Conservation (phyloP, 2,113 vertebrate species). For the Empidonax traillii region DNA sequence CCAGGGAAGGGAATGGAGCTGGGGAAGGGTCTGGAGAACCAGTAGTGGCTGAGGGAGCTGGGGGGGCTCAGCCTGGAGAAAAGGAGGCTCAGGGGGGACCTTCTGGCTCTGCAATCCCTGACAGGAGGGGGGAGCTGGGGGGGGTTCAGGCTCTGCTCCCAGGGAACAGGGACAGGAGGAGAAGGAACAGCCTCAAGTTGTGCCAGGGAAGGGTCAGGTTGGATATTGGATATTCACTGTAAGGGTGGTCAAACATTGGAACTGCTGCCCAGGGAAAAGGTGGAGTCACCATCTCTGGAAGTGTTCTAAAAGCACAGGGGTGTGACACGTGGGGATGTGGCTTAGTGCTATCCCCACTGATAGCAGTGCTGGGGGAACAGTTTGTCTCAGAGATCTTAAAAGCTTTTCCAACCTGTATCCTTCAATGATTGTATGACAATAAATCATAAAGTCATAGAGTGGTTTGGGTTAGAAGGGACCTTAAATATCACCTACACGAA, state of each 20-base stretch:
- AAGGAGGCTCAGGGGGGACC: neutral
- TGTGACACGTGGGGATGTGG: neutral
- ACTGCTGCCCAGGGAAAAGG: neutral
- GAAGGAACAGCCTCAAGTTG: neutral
- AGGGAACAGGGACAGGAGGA: neutral
- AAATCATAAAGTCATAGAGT: too few relatives aligned
- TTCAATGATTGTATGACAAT: neutral
- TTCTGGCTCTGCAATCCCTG: neutral
- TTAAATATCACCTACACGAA: neutral
- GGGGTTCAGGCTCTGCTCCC: neutral
- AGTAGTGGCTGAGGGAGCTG: neutral
- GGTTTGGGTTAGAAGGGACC: neutral
- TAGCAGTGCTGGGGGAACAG: neutral
- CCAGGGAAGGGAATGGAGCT: neutral
- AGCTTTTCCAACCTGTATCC: neutral
- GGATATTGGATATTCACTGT: neutral
- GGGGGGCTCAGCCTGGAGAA: neutral
- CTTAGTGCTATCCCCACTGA: neutral
- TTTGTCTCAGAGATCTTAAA: accelerated
- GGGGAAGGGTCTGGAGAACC: neutral
- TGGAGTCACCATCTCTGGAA: neutral
- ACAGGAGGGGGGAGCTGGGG: neutral
- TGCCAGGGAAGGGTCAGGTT: neutral
- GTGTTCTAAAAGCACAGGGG: neutral
- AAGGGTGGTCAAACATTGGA: neutral